Conservation (phyloP, 2,888 invertebrate genomes). For the Drosophila seclusa region DNA sequence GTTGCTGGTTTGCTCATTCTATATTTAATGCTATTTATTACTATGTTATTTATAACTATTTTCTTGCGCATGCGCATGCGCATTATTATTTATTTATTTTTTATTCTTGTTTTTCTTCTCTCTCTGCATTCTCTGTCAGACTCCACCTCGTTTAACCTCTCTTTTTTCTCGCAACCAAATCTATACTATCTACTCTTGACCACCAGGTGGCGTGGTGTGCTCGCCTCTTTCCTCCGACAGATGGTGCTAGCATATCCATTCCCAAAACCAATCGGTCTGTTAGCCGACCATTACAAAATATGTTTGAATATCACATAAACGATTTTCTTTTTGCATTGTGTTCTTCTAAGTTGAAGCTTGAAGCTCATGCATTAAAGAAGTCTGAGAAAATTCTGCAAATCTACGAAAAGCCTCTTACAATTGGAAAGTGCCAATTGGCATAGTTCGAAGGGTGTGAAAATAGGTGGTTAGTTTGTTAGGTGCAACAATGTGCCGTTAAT, state of each 20-base stretch:
- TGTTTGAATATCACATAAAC: neutral
- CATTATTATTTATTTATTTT: neutral
- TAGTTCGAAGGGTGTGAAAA: slow-evolving; percentile 1
- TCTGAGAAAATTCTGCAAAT: neutral
- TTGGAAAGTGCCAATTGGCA: slow-evolving; percentile 30
- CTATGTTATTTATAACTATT: too few species aligned
- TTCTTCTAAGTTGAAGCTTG: neutral
- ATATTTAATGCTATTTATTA: too few species aligned
- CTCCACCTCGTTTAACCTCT: neutral
- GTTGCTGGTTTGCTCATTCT: too few species aligned
- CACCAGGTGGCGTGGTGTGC: neutral
- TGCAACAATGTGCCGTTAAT: slow-evolving; percentile 26
- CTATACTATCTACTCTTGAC: neutral
- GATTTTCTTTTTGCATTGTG: too few species aligned
- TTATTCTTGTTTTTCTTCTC: neutral
- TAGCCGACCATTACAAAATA: neutral
- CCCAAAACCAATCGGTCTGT: too few species aligned
- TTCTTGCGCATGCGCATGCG: too few species aligned
- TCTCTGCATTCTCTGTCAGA: neutral
- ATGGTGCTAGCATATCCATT: neutral
- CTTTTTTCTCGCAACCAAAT: neutral
- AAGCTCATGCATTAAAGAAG: neutral
- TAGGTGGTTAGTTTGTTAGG: slow-evolving; percentile 1
- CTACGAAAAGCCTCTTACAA: slow-evolving; percentile 2
- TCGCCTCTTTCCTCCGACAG: neutral